These are phyloP conservation scores for Tricholaema leucomelas DNA, from an alignment of 2,113 vertebrate species.

Conservation along the genomic window DNA sequence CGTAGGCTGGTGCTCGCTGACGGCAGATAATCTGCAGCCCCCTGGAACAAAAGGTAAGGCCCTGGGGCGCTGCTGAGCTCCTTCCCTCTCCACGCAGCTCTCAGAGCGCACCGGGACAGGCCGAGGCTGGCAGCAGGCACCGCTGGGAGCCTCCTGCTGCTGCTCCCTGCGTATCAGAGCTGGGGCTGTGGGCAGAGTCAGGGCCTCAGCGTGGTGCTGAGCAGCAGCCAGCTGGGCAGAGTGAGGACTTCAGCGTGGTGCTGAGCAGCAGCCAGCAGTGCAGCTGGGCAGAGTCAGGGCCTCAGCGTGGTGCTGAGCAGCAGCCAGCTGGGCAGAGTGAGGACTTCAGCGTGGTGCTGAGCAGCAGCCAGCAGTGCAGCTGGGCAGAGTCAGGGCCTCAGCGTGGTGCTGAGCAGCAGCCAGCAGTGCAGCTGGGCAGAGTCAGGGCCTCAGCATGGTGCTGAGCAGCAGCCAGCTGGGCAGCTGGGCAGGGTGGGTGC, in stretches of 20 bases:
- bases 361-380: neutral
- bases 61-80: neutral
- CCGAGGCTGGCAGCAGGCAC: neutral
- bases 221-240: no score
- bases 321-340: neutral
- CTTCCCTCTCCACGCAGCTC: conserved; percentile 15
- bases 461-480: neutral
- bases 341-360: neutral
- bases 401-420: neutral
- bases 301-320: neutral
- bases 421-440: neutral
- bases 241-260: neutral
- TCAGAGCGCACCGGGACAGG: neutral
- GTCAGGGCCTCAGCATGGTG: neutral
- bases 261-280: accelerated
- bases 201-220: neutral
- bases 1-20: conserved; percentile 95
- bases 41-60: conserved; percentile 95
- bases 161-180: accelerated
- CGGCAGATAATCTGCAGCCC: conserved; percentile 98
- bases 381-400: neutral
- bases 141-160: neutral
- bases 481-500: neutral
- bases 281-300: neutral
- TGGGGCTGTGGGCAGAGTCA: neutral